These are phyloP conservation scores for Drosophila azteca DNA, from an alignment of 1,140 invertebrate species.

Conservation along the genomic window DNA sequence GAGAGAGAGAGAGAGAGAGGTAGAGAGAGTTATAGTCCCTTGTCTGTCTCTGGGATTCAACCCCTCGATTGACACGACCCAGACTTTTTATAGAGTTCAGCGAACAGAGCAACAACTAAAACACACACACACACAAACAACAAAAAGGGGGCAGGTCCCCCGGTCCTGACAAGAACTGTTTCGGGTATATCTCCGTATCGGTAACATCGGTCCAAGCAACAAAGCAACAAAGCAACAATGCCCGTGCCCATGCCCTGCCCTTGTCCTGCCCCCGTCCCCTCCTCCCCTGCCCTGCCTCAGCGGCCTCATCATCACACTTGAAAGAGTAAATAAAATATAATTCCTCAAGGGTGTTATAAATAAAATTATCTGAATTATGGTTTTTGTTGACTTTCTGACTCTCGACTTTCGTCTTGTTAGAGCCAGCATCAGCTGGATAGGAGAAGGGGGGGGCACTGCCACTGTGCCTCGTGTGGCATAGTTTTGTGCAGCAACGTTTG, in stretches of 20 bases:
- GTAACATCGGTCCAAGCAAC: slow-evolving; percentile 26
- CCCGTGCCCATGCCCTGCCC: not conserved
- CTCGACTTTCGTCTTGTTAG: slow-evolving; percentile 13
- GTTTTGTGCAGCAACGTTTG: slow-evolving; percentile 39
- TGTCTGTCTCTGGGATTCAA: slow-evolving; percentile 36
- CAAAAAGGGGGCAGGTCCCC: slow-evolving; percentile 48
- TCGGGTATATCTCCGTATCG: slow-evolving; percentile 9
- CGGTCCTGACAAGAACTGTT: slow-evolving; percentile 38
- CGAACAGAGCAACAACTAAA: slow-evolving; percentile 5
- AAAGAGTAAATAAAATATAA: slow-evolving; percentile 83
- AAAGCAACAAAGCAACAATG: slow-evolving; percentile 1
- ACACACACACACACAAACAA: slow-evolving; percentile 15
- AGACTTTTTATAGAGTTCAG: slow-evolving; percentile 40
- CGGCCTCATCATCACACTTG: slow-evolving; percentile 79
- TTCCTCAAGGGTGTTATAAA: slow-evolving; percentile 83
- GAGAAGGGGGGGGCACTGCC: not conserved
- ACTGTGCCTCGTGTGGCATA: slow-evolving; percentile 45
- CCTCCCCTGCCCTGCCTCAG: slow-evolving; percentile 4
- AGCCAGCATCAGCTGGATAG: too few species aligned
- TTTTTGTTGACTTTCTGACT: slow-evolving; percentile 77
- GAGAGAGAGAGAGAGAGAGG: not conserved
- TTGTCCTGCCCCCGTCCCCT: not conserved
- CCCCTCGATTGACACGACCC: slow-evolving; percentile 49
- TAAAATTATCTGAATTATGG: slow-evolving; percentile 83
- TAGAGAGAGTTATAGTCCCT: not conserved